Evolutionary conservation across 1,140 invertebrate species (phyloP), one percentile per base, ranked within the genome.

Genomic region (Ptiloglossa arizonensis): DNA sequence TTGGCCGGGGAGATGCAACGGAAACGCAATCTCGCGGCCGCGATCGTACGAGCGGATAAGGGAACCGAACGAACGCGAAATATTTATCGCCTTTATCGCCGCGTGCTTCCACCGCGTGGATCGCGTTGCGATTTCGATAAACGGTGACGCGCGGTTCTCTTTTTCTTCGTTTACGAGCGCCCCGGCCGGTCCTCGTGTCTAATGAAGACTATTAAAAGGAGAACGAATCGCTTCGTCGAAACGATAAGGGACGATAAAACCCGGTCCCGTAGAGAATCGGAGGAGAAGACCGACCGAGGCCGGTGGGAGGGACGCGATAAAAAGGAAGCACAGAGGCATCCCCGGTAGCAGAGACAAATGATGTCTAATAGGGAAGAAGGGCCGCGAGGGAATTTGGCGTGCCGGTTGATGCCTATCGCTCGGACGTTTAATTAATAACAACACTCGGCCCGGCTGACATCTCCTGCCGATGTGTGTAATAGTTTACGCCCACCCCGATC

Each of bases 391-490:
- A 88, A 90, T 89, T 91, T 88, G 88, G 87, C 83, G 87, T 85
- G 85, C 54, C 70, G 79, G 80, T 87, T 87, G 91, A 92, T 92
- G 89, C 89, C 90, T 92, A 92, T 92, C 91, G 87, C 87, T 90
- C 89, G 89, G 91, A 91, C 91, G 84, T 91, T 92, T 92, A 92
- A 92, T 92, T 92, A 92, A 92, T 92, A 92, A 92, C 88, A 91
- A 92, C 91, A 91, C 91, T 89, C 91, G 87, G 83, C 85, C 79
- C 69, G 88, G 81, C 89, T 90, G 90, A 91, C 91, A 84, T 92
- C 86, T 85, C 87, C 79, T 86, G 88, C 89, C 89, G 87, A 90
- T 88, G 89, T 90, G 91, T 90, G 87, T 92, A 92, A 92, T 92
- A 89, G 88, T 83, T 88, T 89, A 87, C 86, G 89, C 89, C 89